Percentiles rank a stretch among this genome's conserved stretches.
Conservation (phyloP, 2,113 vertebrate genomes). For the Peromyscus maniculatus region DNA sequence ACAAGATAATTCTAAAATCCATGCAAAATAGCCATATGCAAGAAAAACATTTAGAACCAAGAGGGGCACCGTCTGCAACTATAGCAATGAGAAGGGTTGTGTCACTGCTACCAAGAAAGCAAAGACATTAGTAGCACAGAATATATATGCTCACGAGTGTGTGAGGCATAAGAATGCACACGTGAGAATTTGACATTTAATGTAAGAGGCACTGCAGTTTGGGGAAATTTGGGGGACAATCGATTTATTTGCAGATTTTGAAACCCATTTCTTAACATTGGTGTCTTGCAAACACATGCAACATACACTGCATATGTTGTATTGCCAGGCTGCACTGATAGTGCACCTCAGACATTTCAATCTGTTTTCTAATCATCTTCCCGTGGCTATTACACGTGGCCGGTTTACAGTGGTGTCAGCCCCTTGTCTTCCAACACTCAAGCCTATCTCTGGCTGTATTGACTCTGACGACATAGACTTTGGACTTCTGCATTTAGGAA, state of each 20-base stretch:
- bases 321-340: neutral
- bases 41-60: conserved; percentile 17
- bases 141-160: neutral
- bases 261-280: neutral
- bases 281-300: neutral
- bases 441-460: neutral
- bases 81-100: neutral
- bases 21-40: neutral
- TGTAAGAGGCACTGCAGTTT: neutral
- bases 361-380: neutral
- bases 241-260: neutral
- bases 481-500: neutral
- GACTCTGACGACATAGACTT: neutral
- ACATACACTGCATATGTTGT: neutral
- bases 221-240: neutral
- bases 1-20: conserved; percentile 31
- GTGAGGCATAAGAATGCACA: neutral
- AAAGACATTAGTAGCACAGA: neutral
- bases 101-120: neutral
- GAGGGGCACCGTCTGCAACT: neutral
- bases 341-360: neutral
- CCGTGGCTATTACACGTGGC: neutral
- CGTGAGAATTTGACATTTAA: neutral
- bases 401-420: neutral
- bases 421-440: neutral